Evolutionary conservation across 1,140 invertebrate genomes (phyloP).

Genomic region (Trialeurodes vaporariorum): DNA sequence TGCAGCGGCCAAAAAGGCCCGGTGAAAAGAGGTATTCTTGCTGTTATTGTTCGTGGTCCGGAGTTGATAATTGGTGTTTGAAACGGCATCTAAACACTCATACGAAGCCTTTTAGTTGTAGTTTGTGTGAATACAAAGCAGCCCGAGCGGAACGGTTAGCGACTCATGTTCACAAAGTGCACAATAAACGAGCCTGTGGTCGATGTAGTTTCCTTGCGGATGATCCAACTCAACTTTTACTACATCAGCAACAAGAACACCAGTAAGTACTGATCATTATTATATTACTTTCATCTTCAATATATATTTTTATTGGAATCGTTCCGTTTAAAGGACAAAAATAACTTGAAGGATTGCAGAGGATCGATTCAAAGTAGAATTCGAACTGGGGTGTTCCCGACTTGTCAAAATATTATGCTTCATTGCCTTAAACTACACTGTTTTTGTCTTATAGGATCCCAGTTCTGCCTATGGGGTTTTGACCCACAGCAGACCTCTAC

Average conservation of each 20-base stretch:
- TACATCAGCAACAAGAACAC: slow-evolving; percentile 51
- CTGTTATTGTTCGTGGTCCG: slow-evolving; percentile 79
- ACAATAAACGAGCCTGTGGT: slow-evolving; percentile 77
- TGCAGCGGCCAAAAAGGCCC: neutral
- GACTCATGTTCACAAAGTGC: slow-evolving; percentile 79
- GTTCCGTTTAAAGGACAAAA: no score
- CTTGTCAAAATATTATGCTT: no score
- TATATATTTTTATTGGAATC: no score
- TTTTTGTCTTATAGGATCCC: no score
- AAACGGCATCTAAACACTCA: slow-evolving; percentile 86
- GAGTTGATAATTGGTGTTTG: slow-evolving; percentile 86
- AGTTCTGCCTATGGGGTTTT: no score
- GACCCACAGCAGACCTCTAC: no score
- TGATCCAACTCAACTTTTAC: slow-evolving; percentile 57
- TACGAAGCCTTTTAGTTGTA: slow-evolving; percentile 78
- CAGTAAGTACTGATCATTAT: slow-evolving; percentile 34
- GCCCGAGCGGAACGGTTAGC: slow-evolving; percentile 71
- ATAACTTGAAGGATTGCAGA: no score
- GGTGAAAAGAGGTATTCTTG: slow-evolving; percentile 55
- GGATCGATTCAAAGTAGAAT: no score
- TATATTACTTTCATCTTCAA: neutral
- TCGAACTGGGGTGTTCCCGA: no score
- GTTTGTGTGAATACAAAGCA: slow-evolving; percentile 82
- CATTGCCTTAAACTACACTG: no score
- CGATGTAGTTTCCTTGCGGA: slow-evolving; percentile 76